A percentile compares a stretch with the other conserved stretches of the same genome.
Conservation (phyloP, 2,888 invertebrate genomes). For the Mesorhabditis spiculigera region DNA sequence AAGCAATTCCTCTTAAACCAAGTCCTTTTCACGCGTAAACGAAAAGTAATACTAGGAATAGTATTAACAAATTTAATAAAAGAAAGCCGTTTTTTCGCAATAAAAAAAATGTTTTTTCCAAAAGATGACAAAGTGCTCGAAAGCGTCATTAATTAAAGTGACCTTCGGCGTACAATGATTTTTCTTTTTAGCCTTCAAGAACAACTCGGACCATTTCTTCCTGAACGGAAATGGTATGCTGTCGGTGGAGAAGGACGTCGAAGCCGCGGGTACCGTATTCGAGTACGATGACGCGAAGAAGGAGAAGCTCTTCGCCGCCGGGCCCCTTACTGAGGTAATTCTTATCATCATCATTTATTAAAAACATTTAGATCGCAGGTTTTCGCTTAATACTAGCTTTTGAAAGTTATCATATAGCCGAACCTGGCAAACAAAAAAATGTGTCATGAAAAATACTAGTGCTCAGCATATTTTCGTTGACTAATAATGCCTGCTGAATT, state of each 20-base stretch:
- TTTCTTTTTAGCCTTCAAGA: constrained; percentile 73
- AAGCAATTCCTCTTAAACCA: too few relatives aligned
- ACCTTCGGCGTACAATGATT: not conserved
- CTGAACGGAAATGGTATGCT: constrained; percentile 92
- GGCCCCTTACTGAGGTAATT: constrained; percentile 77
- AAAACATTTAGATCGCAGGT: not conserved
- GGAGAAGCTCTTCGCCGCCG: constrained; percentile 79
- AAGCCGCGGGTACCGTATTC: constrained; percentile 80
- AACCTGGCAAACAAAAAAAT: too few relatives aligned
- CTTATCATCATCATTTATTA: not conserved
- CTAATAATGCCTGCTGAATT: too few relatives aligned
- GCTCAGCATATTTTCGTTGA: too few relatives aligned
- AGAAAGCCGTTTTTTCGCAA: too few relatives aligned
- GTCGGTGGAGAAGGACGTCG: constrained; percentile 68
- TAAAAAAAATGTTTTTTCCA: too few relatives aligned
- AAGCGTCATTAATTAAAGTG: not conserved
- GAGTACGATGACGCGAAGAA: constrained; percentile 78
- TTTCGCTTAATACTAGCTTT: not conserved
- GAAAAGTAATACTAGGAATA: too few relatives aligned
- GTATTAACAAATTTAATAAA: too few relatives aligned
- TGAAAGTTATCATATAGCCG: too few relatives aligned
- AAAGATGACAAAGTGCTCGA: not conserved
- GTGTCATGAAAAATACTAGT: too few relatives aligned
- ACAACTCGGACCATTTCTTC: constrained; percentile 78
- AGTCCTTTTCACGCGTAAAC: too few relatives aligned